Conservation (phyloP, 2,113 vertebrate genomes). For the Mungos mungo region DNA sequence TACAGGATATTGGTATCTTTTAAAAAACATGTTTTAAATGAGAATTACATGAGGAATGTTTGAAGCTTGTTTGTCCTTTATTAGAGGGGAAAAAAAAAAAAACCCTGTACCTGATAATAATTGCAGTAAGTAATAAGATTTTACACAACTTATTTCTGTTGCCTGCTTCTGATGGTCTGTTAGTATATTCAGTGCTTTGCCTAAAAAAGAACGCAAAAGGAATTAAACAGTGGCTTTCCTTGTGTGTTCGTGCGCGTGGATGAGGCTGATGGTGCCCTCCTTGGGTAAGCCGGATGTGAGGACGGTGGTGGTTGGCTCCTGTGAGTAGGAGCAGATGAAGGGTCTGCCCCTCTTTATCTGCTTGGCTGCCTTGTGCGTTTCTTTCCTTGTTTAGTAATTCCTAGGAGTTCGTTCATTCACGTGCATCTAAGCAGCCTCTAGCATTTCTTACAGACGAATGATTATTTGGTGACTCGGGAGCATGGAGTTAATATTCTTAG, state of each 20-base stretch:
- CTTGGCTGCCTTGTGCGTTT: background rate
- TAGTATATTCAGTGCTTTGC: background rate
- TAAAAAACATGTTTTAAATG: conserved; percentile 21
- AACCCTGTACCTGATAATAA: conserved; percentile 8
- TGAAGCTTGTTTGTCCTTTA: background rate
- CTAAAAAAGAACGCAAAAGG: background rate
- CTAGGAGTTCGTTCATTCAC: background rate
- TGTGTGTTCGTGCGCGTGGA: background rate
- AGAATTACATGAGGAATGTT: background rate
- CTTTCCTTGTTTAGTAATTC: background rate
- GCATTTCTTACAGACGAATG: background rate
- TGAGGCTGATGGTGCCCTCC: background rate
- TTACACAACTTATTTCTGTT: background rate
- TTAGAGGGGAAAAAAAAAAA: conserved; percentile 14
- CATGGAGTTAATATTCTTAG: background rate
- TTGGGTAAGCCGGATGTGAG: background rate
- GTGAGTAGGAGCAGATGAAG: background rate
- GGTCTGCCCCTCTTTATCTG: background rate
- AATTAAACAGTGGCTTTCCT: background rate
- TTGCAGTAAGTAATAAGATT: background rate
- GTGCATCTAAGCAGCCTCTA: background rate
- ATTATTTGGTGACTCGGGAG: background rate
- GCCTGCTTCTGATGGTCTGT: background rate
- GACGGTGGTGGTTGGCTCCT: background rate
- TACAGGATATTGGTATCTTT: conserved; percentile 36